Conservation (phyloP, 1,140 invertebrate species). For the Saxidomus purpurata region DNA sequence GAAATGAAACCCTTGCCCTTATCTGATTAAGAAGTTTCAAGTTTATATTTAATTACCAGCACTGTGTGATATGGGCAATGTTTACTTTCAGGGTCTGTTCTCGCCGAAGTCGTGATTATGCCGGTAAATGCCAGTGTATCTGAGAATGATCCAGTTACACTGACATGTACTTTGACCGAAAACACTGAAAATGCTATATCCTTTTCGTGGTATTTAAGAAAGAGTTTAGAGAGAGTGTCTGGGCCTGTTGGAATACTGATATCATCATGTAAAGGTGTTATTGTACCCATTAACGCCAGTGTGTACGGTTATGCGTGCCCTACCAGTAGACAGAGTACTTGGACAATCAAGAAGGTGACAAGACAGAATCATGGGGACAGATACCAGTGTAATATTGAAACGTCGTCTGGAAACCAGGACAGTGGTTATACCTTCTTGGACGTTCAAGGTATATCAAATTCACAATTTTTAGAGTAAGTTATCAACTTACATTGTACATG, state of each 20-base stretch:
- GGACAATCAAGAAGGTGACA: constrained; percentile 1
- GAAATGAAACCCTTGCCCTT: no score
- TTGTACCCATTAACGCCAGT: not conserved
- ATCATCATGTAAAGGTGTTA: not conserved
- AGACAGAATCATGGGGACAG: not conserved
- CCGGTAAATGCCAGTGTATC: not conserved
- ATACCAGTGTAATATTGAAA: not conserved
- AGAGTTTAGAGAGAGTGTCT: not conserved
- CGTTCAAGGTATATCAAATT: not conserved
- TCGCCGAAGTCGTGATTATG: not conserved
- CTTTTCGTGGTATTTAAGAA: not conserved
- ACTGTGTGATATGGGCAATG: no score
- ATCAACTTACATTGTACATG: no score
- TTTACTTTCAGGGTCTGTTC: no score
- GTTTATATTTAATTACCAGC: no score
- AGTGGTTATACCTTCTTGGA: not conserved
- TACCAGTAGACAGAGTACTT: not conserved
- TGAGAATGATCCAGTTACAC: not conserved
- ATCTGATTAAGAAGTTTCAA: no score
- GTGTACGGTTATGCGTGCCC: not conserved
- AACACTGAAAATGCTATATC: not conserved
- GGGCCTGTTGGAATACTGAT: not conserved
- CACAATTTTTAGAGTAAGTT: no score
- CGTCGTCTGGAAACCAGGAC: no score
- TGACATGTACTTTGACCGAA: not conserved